Evolutionary conservation across 2,888 invertebrate species (phyloP).

Genomic region (Eudasyphora cyanicolor): DNA sequence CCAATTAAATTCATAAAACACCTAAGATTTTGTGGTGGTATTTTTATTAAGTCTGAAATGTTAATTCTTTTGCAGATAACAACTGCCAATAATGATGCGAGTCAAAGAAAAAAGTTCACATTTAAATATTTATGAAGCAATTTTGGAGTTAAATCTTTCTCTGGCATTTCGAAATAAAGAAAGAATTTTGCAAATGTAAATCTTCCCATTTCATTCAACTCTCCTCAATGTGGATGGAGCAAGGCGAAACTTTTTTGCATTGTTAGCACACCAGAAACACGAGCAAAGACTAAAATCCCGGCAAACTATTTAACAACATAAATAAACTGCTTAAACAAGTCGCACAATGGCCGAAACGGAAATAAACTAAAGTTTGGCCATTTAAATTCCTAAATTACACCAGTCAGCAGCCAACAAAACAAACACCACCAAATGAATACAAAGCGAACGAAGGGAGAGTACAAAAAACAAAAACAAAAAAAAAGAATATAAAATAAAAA

Average conservation of each 20-base stretch:
- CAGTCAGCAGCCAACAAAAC: not conserved
- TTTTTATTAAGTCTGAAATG: not conserved
- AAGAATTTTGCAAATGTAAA: not conserved
- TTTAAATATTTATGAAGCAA: slow-evolving; percentile 23
- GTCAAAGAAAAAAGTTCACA: not conserved
- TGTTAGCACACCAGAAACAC: not conserved
- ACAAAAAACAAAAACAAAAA: no score
- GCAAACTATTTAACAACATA: slow-evolving; percentile 33
- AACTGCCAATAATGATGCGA: not conserved
- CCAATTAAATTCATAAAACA: not conserved
- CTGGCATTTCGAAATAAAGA: not conserved
- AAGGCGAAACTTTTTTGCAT: not conserved
- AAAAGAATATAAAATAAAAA: no score
- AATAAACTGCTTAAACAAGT: slow-evolving; percentile 24
- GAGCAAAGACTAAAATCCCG: not conserved
- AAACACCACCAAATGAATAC: not conserved
- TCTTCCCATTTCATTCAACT: not conserved
- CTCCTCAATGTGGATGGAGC: no score
- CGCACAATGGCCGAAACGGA: slow-evolving; percentile 12
- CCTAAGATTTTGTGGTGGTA: no score
- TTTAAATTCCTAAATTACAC: slow-evolving; percentile 20
- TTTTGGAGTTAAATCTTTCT: not conserved
- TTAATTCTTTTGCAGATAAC: not conserved
- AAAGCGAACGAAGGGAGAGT: no score
- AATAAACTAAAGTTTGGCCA: slow-evolving; percentile 29